Percentiles rank a stretch among this genome's conserved stretches.
Evolutionary conservation across 37 sponge, comb jelly and placozoan genomes (phyloP).

Genomic region (Axinella damicornis): DNA sequence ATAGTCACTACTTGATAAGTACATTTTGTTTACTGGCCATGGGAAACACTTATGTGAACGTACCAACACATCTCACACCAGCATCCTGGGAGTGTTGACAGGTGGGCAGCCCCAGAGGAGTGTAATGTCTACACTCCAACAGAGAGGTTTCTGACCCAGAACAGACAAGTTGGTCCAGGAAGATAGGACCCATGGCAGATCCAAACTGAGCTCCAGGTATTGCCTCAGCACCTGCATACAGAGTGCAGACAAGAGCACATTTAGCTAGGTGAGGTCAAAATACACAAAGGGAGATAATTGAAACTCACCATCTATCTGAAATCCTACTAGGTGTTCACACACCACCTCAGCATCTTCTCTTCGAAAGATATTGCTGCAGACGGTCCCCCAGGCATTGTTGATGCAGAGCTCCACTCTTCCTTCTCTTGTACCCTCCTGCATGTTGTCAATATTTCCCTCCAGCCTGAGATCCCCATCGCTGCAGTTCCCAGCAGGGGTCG

Average conservation of each 20-base stretch:
- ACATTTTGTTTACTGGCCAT: too few species aligned
- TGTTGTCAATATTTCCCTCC: too few species aligned
- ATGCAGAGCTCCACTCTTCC: conserved; percentile 39
- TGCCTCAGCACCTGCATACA: too few species aligned
- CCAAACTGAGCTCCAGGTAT: too few species aligned
- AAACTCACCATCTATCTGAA: background rate
- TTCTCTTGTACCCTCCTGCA: background rate
- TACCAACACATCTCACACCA: conserved; percentile 20
- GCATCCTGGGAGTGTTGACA: conserved; percentile 53
- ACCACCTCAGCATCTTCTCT: conserved; percentile 21
- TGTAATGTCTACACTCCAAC: background rate
- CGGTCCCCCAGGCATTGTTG: conserved; percentile 49
- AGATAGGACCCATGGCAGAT: conserved; percentile 24
- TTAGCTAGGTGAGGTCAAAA: too few species aligned
- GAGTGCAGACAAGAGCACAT: too few species aligned
- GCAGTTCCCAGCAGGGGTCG: too few species aligned
- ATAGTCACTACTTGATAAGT: too few species aligned
- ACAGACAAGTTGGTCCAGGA: conserved; percentile 19
- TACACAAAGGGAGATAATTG: too few species aligned
- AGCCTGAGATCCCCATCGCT: too few species aligned
- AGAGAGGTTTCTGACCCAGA: conserved; percentile 5
- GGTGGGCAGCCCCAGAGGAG: conserved; percentile 1
- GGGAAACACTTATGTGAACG: too few species aligned
- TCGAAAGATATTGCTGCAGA: conserved; percentile 13
- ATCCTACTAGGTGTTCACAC: conserved; percentile 17